Conservation (phyloP, 2,113 vertebrate species). For the Sinocyclocheilus grahami region DNA sequence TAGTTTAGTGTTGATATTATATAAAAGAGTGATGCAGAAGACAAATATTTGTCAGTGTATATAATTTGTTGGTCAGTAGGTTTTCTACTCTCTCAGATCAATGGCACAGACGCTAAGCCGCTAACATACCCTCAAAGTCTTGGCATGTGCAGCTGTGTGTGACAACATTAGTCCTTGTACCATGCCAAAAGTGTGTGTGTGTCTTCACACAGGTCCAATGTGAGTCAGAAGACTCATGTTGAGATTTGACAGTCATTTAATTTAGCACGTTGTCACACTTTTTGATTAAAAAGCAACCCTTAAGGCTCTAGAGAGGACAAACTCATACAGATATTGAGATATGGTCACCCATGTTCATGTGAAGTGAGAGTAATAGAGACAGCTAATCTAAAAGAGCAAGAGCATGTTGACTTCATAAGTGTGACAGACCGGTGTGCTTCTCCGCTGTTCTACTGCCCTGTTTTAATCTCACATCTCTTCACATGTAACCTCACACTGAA, state of each 20-base stretch:
- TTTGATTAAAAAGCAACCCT: conserved; percentile 2
- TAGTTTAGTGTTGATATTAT: too few species aligned
- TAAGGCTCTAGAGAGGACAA: not conserved
- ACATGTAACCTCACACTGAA: not conserved
- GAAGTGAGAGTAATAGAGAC: not conserved
- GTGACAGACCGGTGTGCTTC: conserved; percentile 42
- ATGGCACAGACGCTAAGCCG: too few species aligned
- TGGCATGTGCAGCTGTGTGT: too few species aligned
- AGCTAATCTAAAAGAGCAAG: not conserved
- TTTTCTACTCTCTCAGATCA: too few species aligned
- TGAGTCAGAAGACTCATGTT: conserved; percentile 13
- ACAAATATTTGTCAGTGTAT: too few species aligned
- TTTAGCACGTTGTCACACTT: conserved; percentile 20
- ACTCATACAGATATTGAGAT: not conserved
- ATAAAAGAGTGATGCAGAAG: too few species aligned
- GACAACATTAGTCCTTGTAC: too few species aligned
- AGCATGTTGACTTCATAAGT: conserved; percentile 19
- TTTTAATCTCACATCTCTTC: conserved; percentile 15
- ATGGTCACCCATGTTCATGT: not conserved
- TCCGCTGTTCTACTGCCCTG: conserved; percentile 22
- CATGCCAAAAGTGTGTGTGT: not conserved
- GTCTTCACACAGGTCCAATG: not conserved
- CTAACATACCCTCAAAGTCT: too few species aligned
- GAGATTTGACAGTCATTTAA: conserved; percentile 19
- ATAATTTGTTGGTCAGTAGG: too few species aligned